Evolutionary conservation across 2,797 vertebrate species (phyloP).

Genomic region (Nasua narica): DNA sequence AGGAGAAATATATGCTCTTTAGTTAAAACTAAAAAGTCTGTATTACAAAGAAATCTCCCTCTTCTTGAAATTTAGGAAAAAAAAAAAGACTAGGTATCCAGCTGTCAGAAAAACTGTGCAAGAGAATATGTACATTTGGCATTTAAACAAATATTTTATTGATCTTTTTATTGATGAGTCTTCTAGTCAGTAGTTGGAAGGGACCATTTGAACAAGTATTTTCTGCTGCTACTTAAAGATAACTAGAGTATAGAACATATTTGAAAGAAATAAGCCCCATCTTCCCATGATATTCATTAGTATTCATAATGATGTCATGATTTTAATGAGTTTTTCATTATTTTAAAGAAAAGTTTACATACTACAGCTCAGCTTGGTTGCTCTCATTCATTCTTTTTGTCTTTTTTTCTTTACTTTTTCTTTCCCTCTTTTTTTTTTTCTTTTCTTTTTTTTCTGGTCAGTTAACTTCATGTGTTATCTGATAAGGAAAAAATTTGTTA

Average conservation of each 20-base stretch:
- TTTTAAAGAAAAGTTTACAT: not conserved
- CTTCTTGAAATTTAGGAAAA: not conserved
- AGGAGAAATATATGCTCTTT: not conserved
- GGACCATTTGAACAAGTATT: not conserved
- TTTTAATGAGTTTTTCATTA: not conserved
- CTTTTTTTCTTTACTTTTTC: not conserved
- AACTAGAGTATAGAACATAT: not conserved
- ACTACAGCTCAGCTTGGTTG: not conserved
- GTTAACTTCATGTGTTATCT: not conserved
- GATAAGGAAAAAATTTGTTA: not conserved
- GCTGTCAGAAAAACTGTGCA: not conserved
- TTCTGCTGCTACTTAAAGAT: not conserved
- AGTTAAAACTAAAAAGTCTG: not conserved
- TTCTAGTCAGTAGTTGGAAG: not conserved
- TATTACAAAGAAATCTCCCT: not conserved
- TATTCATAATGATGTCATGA: not conserved
- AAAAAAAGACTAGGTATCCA: not conserved
- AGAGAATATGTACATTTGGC: not conserved
- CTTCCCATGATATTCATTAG: not conserved
- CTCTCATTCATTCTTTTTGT: not conserved
- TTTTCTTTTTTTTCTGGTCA: not conserved
- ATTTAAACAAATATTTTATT: not conserved
- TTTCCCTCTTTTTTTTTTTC: not conserved
- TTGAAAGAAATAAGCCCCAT: not conserved
- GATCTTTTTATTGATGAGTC: not conserved